Percentiles rank a stretch among this genome's conserved stretches.
These are phyloP conservation scores for Hirtodrosophila trivittata DNA, from an alignment of 2,888 invertebrate genomes.

Conservation along the genomic window DNA sequence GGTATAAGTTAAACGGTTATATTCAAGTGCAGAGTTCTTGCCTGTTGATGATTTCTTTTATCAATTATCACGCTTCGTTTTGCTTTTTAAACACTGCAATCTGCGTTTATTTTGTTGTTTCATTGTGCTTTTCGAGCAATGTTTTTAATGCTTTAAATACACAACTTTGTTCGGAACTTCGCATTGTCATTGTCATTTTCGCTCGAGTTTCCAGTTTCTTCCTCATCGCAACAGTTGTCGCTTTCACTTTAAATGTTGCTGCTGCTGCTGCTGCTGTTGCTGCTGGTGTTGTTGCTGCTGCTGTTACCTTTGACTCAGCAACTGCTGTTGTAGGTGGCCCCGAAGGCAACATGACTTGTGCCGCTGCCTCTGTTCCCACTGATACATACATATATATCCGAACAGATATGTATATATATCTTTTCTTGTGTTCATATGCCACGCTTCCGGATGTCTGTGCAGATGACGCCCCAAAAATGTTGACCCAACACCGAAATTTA, in stretches of 20 bases:
- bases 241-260: constrained; percentile 65
- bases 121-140: constrained; percentile 41
- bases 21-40: too few species aligned
- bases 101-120: constrained; percentile 33
- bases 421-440: constrained; percentile 43
- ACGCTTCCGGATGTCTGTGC: constrained; percentile 45
- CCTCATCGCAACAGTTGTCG: constrained; percentile 58
- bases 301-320: constrained; percentile 46
- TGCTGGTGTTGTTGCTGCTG: constrained; percentile 12
- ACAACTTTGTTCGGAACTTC: constrained; percentile 51
- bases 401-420: constrained; percentile 15
- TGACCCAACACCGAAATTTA: constrained; percentile 32
- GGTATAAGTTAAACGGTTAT: too few species aligned
- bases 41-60: too few species aligned
- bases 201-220: constrained; percentile 63
- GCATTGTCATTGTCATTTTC: constrained; percentile 79
- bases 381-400: constrained; percentile 26
- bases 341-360: constrained; percentile 38
- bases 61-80: constrained; percentile 5
- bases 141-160: constrained; percentile 70
- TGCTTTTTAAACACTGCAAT: constrained; percentile 48
- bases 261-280: constrained; percentile 15
- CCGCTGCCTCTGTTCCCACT: constrained; percentile 60
- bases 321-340: constrained; percentile 53
- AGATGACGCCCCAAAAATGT: constrained; percentile 50